Conservation (phyloP, 1,140 invertebrate genomes). For the Solenopsis invicta region DNA sequence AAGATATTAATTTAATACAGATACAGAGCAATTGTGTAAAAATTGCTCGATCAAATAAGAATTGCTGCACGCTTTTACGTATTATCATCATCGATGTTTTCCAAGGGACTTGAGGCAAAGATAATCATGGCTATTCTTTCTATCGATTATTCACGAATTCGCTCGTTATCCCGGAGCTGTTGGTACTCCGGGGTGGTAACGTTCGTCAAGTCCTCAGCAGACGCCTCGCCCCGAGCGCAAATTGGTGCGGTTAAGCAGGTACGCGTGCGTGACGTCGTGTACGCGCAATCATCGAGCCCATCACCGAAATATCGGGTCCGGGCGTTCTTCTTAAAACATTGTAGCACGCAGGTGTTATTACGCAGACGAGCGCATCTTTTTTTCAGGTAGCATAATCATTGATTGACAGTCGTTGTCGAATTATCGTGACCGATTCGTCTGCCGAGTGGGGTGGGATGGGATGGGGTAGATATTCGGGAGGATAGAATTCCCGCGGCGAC, state of each 20-base stretch:
- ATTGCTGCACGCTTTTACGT: neutral
- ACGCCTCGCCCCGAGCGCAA: constrained; percentile 33
- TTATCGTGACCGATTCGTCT: constrained; percentile 40
- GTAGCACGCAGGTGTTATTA: constrained; percentile 57
- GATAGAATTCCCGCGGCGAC: neutral
- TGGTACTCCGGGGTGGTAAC: constrained; percentile 26
- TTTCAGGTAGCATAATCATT: constrained; percentile 48
- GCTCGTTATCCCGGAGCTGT: neutral
- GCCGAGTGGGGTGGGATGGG: neutral
- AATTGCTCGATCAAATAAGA: neutral
- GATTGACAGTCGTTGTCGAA: constrained; percentile 58
- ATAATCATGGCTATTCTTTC: neutral
- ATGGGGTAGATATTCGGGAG: neutral
- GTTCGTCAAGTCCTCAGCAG: constrained; percentile 14
- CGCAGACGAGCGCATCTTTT: constrained; percentile 14
- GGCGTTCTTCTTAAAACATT: constrained; percentile 44
- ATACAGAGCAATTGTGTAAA: no score
- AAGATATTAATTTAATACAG: neutral
- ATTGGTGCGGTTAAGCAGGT: constrained; percentile 46
- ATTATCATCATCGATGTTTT: neutral
- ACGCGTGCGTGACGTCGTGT: constrained; percentile 52
- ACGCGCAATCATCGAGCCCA: constrained; percentile 34
- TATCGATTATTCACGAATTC: constrained; percentile 2
- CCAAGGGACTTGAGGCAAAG: no score
- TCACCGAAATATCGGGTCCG: constrained; percentile 32